Evolutionary conservation across 2,113 vertebrate genomes (phyloP).

Genomic region (Salminus brasiliensis): DNA sequence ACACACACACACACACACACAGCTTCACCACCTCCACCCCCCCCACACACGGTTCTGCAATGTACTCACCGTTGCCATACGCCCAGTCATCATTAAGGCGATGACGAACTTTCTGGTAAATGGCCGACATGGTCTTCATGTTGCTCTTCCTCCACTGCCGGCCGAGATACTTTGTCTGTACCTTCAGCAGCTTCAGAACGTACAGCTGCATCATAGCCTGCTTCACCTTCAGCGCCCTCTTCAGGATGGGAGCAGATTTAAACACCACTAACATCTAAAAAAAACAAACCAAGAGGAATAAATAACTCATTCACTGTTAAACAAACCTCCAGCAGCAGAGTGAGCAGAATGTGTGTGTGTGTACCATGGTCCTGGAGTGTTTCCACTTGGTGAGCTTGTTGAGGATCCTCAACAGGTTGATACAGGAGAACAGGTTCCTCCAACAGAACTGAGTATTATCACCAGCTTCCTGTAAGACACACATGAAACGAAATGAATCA

Average conservation of each 20-base stretch:
- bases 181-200: conserved; percentile 95
- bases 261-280: conserved; percentile 97
- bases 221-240: conserved; percentile 96
- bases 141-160: conserved; percentile 99
- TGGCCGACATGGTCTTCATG: conserved; percentile 99
- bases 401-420: conserved; percentile 94
- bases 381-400: conserved; percentile 99
- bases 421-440: conserved; percentile 98
- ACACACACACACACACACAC: background rate
- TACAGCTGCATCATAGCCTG: conserved; percentile 99
- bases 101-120: conserved; percentile 97
- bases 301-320: background rate
- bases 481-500: background rate
- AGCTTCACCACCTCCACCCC: no score
- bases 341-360: no score
- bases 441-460: conserved; percentile 99
- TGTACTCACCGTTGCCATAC: conserved; percentile 88
- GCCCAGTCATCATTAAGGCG: conserved; percentile 98
- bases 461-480: conserved; percentile 86
- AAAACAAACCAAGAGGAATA: background rate
- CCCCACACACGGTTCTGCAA: background rate
- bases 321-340: background rate
- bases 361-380: conserved; percentile 97
- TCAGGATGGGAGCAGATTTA: conserved; percentile 98
- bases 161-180: conserved; percentile 96